Evolutionary conservation across 2,797 vertebrate species (phyloP).

Genomic region (Helicolenus hilgendorfi): DNA sequence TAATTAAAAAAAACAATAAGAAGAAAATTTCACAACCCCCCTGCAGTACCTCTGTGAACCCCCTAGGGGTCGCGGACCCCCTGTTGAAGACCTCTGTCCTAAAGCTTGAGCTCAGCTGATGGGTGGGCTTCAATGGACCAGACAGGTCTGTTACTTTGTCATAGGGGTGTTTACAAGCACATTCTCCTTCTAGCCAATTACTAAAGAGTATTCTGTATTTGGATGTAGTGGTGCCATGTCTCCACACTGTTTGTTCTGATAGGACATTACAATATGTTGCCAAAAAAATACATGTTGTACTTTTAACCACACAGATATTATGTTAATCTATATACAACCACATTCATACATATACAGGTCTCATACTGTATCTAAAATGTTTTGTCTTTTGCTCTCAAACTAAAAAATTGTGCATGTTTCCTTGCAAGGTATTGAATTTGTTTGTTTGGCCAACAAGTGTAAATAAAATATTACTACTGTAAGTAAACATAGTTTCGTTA

Average conservation of each 20-base stretch:
- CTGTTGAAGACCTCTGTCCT: background rate
- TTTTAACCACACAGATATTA: background rate
- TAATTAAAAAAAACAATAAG: too few relatives aligned
- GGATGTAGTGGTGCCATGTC: conserved; percentile 22
- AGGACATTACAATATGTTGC: background rate
- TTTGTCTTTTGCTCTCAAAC: background rate
- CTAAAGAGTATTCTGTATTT: conserved; percentile 15
- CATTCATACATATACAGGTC: background rate
- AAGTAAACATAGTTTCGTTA: background rate
- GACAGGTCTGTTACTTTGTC: background rate
- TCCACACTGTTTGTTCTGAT: background rate
- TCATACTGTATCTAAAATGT: background rate
- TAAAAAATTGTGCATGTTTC: background rate
- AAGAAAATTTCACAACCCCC: too few relatives aligned
- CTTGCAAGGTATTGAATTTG: background rate
- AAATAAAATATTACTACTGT: background rate
- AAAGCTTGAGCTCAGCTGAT: background rate
- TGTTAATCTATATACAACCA: background rate
- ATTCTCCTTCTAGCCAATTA: conserved; percentile 40
- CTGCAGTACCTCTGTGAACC: too few relatives aligned
- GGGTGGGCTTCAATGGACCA: background rate
- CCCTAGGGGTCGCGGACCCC: too few relatives aligned
- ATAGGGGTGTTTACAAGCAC: conserved; percentile 19
- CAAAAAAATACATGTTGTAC: background rate
- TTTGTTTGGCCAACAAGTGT: background rate